Evolutionary conservation across 2,113 vertebrate species (phyloP).

Genomic region (Vulpes ferrilata): DNA sequence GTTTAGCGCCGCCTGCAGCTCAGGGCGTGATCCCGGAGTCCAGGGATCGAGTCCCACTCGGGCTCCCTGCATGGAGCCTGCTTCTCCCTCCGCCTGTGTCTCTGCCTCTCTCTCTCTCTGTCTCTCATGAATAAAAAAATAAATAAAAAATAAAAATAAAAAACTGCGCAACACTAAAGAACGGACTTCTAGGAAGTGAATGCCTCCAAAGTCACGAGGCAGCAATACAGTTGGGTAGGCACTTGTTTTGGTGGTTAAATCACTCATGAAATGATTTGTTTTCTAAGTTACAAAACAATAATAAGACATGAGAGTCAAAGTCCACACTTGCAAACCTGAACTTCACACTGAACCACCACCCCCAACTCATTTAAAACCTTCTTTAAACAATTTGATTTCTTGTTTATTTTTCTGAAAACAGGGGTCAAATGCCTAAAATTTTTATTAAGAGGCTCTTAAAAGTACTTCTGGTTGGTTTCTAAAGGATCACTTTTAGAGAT

Average conservation of each 20-base stretch:
- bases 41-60: no score
- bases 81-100: no score
- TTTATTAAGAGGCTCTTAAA: constrained; percentile 26
- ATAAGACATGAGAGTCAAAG: constrained; percentile 35
- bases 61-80: no score
- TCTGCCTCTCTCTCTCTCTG: no score
- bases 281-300: constrained; percentile 50
- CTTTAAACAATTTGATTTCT: constrained; percentile 48
- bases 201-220: not conserved
- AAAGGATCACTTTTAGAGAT: constrained; percentile 10
- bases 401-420: constrained; percentile 27
- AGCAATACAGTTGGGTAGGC: not conserved
- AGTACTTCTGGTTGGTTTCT: constrained; percentile 30
- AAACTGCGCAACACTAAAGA: not conserved
- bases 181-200: constrained; percentile 12
- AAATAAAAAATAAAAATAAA: no score
- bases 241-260: constrained; percentile 42
- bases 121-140: no score
- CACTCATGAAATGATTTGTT: constrained; percentile 21
- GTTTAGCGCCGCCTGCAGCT: no score
- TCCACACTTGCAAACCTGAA: not conserved
- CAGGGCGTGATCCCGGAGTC: no score
- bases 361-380: not conserved
- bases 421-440: constrained; percentile 10
- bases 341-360: not conserved